Percentiles rank a stretch among this genome's conserved stretches.
phyloP scores from a whole-genome alignment of 2,113 vertebrate genomes.

The Atlantisia rogersi region DNA sequence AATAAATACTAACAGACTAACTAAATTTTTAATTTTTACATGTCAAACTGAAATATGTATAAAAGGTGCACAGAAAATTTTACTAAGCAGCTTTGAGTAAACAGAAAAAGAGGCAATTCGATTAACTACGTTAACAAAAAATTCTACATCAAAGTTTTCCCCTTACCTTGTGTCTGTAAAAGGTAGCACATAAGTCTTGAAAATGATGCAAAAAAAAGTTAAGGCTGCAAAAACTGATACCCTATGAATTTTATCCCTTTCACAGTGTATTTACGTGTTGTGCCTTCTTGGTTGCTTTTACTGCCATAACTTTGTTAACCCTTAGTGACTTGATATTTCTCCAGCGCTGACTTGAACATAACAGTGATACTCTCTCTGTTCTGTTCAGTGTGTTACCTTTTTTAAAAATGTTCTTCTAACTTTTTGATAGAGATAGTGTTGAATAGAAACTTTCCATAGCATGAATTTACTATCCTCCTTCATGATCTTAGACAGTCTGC shows the following conservation, averaged over 20 bases:
- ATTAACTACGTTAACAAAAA: neutral
- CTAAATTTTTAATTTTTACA: neutral
- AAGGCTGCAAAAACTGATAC: neutral
- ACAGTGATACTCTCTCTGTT: neutral
- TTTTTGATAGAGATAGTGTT: neutral
- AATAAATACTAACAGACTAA: neutral
- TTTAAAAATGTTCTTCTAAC: neutral
- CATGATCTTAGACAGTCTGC: neutral
- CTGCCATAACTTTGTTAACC: neutral
- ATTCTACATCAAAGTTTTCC: neutral
- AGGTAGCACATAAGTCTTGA: neutral
- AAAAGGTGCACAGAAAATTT: fast-evolving
- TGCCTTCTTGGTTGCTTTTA: neutral
- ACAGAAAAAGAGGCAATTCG: neutral
- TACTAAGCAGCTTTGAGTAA: neutral
- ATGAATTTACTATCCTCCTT: neutral
- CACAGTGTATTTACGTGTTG: neutral
- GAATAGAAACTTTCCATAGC: neutral
- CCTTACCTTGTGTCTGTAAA: neutral
- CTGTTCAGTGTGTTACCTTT: neutral
- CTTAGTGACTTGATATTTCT: neutral
- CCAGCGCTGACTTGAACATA: neutral
- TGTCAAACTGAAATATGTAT: neutral
- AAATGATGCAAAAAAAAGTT: neutral
- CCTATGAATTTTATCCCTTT: neutral